Base-by-base conservation (phyloP, 2,888 invertebrate species). In the Eurytoma californica region DNA sequence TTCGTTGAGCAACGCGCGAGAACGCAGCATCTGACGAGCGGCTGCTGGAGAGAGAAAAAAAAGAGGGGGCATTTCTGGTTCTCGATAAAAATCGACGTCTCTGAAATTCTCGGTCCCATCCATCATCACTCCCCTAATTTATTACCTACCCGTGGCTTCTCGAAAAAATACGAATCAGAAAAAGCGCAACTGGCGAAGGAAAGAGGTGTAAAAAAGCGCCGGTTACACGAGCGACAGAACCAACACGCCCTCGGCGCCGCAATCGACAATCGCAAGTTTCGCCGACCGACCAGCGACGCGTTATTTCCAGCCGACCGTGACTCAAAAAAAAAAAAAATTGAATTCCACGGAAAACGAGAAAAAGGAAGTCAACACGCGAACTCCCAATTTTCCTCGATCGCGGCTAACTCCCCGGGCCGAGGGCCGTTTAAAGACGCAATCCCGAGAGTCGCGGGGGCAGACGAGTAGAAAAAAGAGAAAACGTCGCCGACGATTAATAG, bases 61-160 rank as follows among this genome's bases (percentile, higher is more conserved):
- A 39, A 66, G 30, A 30, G 24, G 67, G 16, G 18, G 30, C n/a
- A 14, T 18, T 5, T 30, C 60, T 51, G 39, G 60, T 20, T 39
- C 28, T 68, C 60, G 75, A 75, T 75, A 68, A 75, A 68, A 68
- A 75, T 75, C 60, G 68, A 60, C 60, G 68, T 68, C 65, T 16
- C 75, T n/a, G 18, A 30, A 58, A 60, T 20, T 30, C 53, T 51
- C 47, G 18, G 14, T 53, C 12, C 39, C 75, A 75, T 75, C 75
- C 60, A 68, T 75, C 75, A 74, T 74, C 57, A 16, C 74, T 58
- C 24, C 49, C 57, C 49, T 67, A 58, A 58, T 66, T 67, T 75
- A 51, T 39, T 51, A 30, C 39, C 60, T 39, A 20, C 18, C 53
- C 60, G 61, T n/a, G 60, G 49, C 16, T 67, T 39, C 20, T 68